phyloP scores from a whole-genome alignment of 1,140 invertebrate species.

The Cyclargus thomasi region DNA sequence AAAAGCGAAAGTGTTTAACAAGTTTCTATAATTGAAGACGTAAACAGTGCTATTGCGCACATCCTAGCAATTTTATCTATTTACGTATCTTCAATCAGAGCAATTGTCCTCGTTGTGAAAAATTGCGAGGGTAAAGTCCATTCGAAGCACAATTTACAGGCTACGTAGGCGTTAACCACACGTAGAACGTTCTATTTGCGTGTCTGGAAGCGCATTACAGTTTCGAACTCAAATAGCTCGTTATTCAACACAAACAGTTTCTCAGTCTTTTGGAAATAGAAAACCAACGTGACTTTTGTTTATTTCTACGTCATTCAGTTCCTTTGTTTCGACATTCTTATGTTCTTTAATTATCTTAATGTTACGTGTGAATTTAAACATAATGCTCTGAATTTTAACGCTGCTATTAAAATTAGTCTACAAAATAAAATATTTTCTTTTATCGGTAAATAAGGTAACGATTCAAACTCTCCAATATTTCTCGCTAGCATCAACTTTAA shows the following conservation, averaged over 20 bases:
- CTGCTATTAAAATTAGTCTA: too few species aligned
- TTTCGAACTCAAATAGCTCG: not conserved
- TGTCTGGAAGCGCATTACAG: slow-evolving; percentile 3
- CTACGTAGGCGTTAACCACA: slow-evolving; percentile 6
- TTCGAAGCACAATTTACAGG: not conserved
- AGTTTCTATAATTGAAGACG: not conserved
- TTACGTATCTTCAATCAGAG: not conserved
- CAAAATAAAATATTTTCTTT: too few species aligned
- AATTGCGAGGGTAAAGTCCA: slow-evolving; percentile 3
- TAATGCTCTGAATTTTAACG: too few species aligned
- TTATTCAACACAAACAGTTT: not conserved
- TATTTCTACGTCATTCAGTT: not conserved
- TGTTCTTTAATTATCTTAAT: not conserved
- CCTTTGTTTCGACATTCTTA: not conserved
- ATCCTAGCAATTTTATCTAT: not conserved
- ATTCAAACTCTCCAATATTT: too few species aligned
- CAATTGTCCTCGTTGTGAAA: not conserved
- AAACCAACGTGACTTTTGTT: not conserved
- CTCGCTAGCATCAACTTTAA: too few species aligned
- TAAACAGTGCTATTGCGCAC: not conserved
- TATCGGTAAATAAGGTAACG: too few species aligned
- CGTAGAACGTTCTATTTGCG: not conserved
- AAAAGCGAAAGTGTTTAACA: not conserved
- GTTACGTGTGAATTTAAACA: too few species aligned
- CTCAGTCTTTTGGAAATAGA: not conserved